Conservation (phyloP, 2,888 invertebrate species). For the Resseliella maxima region DNA sequence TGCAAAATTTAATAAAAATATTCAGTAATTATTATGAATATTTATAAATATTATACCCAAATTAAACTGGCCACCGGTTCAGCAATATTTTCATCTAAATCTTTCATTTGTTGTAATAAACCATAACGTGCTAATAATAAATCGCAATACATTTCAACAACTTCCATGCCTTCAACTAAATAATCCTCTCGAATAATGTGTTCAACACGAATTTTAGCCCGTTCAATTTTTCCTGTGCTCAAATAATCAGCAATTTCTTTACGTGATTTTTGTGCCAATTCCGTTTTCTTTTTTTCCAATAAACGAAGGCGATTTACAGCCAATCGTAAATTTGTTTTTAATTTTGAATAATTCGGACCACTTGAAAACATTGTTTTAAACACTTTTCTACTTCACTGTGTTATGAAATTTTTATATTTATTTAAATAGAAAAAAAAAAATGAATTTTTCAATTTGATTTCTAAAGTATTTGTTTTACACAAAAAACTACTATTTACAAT, state of each 20-base stretch:
- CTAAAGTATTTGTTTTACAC: background rate
- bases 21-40: no score
- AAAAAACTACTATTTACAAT: constrained; percentile 10
- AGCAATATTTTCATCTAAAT: constrained; percentile 92
- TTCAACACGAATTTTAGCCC: constrained; percentile 97
- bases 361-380: constrained; percentile 87
- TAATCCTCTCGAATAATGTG: constrained; percentile 98
- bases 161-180: constrained; percentile 98
- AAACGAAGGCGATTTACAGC: constrained; percentile 94
- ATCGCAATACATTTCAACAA: constrained; percentile 99
- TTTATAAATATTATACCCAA: no score
- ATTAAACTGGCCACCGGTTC: constrained; percentile 96
- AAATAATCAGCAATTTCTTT: constrained; percentile 98
- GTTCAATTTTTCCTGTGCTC: constrained; percentile 82
- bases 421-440: no score
- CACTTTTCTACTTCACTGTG: background rate
- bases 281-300: constrained; percentile 97
- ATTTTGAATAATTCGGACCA: constrained; percentile 91
- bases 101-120: constrained; percentile 96
- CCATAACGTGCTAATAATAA: constrained; percentile 95
- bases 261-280: constrained; percentile 93
- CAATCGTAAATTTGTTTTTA: constrained; percentile 95
- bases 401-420: background rate
- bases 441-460: background rate
- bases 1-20: no score